phyloP scores from a whole-genome alignment of 2,113 vertebrate species.

The Oenanthe oenanthe region DNA sequence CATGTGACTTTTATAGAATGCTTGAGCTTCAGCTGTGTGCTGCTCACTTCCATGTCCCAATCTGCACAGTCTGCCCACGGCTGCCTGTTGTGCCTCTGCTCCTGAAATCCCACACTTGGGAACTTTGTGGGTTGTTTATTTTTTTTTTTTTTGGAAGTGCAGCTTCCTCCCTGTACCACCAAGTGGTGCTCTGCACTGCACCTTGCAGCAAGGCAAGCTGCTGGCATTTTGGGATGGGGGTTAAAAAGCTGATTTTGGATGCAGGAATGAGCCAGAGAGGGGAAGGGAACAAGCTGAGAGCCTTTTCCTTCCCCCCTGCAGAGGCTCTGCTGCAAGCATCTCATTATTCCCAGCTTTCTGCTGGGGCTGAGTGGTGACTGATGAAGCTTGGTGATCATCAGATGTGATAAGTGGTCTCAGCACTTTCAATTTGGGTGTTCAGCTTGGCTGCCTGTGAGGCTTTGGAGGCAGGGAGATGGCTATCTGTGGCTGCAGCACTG shows the following conservation, averaged over 20 bases:
- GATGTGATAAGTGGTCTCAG: background rate
- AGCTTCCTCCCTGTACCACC: slow-evolving; percentile 41
- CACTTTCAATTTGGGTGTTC: slow-evolving; percentile 17
- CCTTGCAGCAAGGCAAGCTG: background rate
- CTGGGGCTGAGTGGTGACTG: background rate
- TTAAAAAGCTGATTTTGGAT: background rate
- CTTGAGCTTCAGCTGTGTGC: background rate
- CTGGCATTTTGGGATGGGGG: background rate
- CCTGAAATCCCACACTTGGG: background rate
- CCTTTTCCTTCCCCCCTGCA: background rate
- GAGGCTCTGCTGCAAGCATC: background rate
- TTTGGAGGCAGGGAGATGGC: background rate
- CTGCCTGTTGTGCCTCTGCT: background rate
- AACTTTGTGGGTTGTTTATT: background rate
- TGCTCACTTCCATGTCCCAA: background rate
- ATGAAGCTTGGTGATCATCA: background rate
- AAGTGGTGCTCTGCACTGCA: slow-evolving; percentile 41
- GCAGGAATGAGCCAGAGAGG: background rate
- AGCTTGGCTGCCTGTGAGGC: slow-evolving; percentile 5
- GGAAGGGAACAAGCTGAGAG: background rate
- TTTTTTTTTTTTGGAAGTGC: background rate
- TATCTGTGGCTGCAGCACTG: background rate
- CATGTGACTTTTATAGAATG: fast-evolving
- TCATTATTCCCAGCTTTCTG: background rate
- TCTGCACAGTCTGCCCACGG: background rate